Conservation (phyloP, 2,888 invertebrate species). For the Diplazon laetatorius region DNA sequence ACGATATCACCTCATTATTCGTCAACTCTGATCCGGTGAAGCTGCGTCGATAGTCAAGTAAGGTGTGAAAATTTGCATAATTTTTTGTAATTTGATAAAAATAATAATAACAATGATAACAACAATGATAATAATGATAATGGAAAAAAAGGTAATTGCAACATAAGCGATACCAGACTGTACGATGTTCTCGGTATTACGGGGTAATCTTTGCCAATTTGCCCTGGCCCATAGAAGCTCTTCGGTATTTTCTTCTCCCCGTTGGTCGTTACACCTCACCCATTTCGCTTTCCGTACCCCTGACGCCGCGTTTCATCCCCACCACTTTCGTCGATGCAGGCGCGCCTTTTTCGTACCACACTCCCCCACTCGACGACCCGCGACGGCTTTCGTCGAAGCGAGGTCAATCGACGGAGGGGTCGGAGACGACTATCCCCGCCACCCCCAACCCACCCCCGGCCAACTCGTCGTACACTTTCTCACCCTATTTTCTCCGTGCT, state of each 20-base stretch:
- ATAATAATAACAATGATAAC: no score
- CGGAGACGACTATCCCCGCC: slow-evolving; percentile 59
- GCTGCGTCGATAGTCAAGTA: no score
- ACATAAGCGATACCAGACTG: slow-evolving; percentile 7
- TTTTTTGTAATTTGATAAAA: no score
- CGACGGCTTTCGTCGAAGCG: slow-evolving; percentile 76
- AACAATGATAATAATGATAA: no score
- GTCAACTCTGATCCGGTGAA: no score
- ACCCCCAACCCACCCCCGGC: no score
- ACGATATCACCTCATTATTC: no score
- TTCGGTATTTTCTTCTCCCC: slow-evolving; percentile 34
- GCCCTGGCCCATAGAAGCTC: slow-evolving; percentile 46
- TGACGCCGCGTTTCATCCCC: slow-evolving; percentile 64
- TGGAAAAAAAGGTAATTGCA: slow-evolving; percentile 23
- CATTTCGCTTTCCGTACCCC: slow-evolving; percentile 63
- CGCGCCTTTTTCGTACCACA: slow-evolving; percentile 62
- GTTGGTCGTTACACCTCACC: slow-evolving; percentile 56
- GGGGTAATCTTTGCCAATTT: slow-evolving; percentile 64
- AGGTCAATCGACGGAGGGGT: slow-evolving; percentile 80
- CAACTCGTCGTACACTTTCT: slow-evolving; percentile 52
- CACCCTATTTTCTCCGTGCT: slow-evolving; percentile 43
- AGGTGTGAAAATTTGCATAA: no score
- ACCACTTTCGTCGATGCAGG: slow-evolving; percentile 54
- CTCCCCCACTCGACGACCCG: slow-evolving; percentile 21
- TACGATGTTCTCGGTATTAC: slow-evolving; percentile 44